Conservation (phyloP, 2,113 vertebrate species). For the Paramormyrops kingsleyae region DNA sequence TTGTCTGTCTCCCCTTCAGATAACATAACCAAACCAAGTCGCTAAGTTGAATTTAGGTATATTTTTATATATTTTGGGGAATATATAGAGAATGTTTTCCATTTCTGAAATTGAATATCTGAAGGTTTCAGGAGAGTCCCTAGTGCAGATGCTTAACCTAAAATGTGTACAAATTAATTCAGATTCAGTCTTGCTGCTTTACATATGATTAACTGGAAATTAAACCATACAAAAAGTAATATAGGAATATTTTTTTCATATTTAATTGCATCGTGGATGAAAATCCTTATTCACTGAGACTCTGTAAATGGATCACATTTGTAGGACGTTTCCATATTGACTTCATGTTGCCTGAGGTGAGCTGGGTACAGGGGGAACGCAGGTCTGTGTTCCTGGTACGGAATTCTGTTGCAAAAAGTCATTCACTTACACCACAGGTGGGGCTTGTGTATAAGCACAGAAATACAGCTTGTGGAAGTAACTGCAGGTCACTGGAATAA, state of each 20-base stretch:
- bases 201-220: background rate
- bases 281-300: background rate
- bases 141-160: background rate
- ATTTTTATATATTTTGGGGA: too few species aligned
- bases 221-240: background rate
- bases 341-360: background rate
- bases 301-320: background rate
- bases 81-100: background rate
- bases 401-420: background rate
- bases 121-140: too few species aligned
- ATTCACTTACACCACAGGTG: background rate
- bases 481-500: background rate
- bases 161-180: background rate
- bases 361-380: background rate
- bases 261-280: background rate
- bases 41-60: too few species aligned
- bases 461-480: background rate
- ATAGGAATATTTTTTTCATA: background rate
- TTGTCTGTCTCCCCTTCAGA: too few species aligned
- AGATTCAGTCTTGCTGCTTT: background rate
- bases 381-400: too few species aligned
- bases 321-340: background rate
- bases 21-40: too few species aligned
- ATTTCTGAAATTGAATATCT: background rate
- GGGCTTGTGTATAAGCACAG: background rate